Evolutionary conservation across 2,113 vertebrate species (phyloP), one percentile per base, ranked within the genome.

Genomic region (Paratilapia polleni): DNA sequence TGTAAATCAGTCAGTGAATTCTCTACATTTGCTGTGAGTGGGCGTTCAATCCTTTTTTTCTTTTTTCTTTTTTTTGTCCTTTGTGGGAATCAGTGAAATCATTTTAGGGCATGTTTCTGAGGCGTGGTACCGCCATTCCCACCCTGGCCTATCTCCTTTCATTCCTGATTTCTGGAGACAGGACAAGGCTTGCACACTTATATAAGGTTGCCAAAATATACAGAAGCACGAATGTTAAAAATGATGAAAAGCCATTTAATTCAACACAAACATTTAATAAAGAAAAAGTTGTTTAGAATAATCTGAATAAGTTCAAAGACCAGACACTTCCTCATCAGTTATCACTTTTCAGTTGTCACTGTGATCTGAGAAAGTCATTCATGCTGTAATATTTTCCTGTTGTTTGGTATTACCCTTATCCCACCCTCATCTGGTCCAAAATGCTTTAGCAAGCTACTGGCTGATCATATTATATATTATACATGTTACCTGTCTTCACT

Each of bases 111-210:
- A 90, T 89, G 79, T 73, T 11, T 49, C 41, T 17, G 34, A 79
- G 90, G 89, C 26, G 83, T 83, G 24, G 60, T 12, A 57, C 36
- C 5, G 2, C 5, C 7, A 20, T 77, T 77, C 80, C 78, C 90
- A 78, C 79, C 78, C 80, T 82, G 17, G 36, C 3, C 14, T 62
- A 14, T 62, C 75, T 47, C 19, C 10, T 57, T 66, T 82, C 78
- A 89, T 84, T 88, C 82, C 82, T 81, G 22, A 81, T 66, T 22
- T 41, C 41, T 10, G 1, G 3, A 91, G 87, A 82, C 94, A 78
- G 49, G 92, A 91, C 76, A 4, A 59, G 80, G 54, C 93, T 82
- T 93, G 87, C 43, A 83, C 36, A 12, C 28, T 52, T 81, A 36
- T 78, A 74, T 73, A 52, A 26, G 14, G 20, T 4, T 52, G n/a